Conservation (phyloP, 2,797 vertebrate species). For the Scolopax rusticola region DNA sequence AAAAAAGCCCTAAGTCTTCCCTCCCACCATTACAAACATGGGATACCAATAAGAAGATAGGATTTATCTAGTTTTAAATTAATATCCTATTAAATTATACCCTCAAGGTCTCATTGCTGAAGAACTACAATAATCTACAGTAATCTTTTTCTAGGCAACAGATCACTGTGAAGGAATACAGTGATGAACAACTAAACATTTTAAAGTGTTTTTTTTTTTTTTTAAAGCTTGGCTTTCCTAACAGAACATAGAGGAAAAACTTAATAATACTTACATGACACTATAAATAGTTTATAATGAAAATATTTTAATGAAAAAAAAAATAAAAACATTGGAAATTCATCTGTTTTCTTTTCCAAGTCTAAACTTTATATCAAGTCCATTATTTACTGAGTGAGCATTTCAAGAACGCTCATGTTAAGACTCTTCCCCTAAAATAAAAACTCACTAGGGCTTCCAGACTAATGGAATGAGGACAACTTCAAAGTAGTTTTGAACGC, state of each 20-base stretch:
- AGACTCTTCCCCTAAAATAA: neutral
- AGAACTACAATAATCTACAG: neutral
- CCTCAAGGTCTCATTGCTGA: neutral
- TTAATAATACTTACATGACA: neutral
- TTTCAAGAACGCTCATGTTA: slow-evolving; percentile 3
- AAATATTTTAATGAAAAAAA: neutral
- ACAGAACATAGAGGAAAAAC: neutral
- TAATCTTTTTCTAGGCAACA: neutral
- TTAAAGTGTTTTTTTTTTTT: neutral
- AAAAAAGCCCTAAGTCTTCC: neutral
- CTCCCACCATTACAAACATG: neutral
- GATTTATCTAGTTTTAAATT: neutral
- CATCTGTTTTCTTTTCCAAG: neutral
- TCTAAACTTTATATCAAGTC: neutral
- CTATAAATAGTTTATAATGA: neutral
- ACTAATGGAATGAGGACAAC: neutral
- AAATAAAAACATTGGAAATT: neutral
- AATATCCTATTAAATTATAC: neutral
- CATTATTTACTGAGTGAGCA: neutral
- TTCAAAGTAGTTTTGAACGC: neutral
- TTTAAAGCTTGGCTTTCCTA: neutral
- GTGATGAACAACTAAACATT: neutral
- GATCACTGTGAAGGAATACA: neutral
- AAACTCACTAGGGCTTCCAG: neutral
- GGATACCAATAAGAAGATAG: neutral